Evolutionary conservation across 2,797 vertebrate genomes (phyloP).

Genomic region (Pangasius djambal): DNA sequence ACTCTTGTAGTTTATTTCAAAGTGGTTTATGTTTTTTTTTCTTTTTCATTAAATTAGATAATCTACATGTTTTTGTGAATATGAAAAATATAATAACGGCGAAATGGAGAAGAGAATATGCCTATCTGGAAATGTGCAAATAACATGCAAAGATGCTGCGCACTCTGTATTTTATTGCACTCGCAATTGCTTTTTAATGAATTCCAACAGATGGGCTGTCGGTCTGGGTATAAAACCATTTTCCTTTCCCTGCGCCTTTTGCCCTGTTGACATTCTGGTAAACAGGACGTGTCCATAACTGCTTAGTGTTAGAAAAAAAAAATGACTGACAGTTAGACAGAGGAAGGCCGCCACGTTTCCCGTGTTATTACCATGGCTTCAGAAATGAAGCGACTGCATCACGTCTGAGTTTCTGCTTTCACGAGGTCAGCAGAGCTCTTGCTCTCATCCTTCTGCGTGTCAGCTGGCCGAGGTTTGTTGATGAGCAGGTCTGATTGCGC

Average conservation of each 20-base stretch:
- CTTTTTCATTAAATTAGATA: constrained; percentile 29
- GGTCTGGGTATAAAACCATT: constrained; percentile 27
- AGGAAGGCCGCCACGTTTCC: neutral
- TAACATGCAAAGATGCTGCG: constrained; percentile 3
- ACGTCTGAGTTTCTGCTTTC: neutral
- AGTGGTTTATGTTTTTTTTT: no score
- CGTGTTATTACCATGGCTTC: neutral
- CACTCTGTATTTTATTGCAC: constrained; percentile 39
- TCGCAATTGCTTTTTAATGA: constrained; percentile 43
- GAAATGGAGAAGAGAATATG: constrained; percentile 26
- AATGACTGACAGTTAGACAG: neutral
- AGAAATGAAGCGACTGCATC: neutral
- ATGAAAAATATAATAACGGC: constrained; percentile 25
- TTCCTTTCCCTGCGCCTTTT: neutral
- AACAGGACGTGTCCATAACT: constrained; percentile 16
- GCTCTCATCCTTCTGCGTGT: constrained; percentile 18
- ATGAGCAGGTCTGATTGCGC: constrained; percentile 52
- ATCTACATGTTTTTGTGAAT: constrained; percentile 39
- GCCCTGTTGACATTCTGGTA: constrained; percentile 23
- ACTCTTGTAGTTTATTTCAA: neutral
- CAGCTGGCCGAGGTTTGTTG: constrained; percentile 38
- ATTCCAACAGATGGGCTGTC: constrained; percentile 27
- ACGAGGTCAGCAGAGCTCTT: constrained; percentile 35
- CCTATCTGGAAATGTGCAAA: constrained; percentile 33
- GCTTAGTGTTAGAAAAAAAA: constrained; percentile 6